Conservation (phyloP, 2,888 invertebrate genomes). For the Leucania comma region DNA sequence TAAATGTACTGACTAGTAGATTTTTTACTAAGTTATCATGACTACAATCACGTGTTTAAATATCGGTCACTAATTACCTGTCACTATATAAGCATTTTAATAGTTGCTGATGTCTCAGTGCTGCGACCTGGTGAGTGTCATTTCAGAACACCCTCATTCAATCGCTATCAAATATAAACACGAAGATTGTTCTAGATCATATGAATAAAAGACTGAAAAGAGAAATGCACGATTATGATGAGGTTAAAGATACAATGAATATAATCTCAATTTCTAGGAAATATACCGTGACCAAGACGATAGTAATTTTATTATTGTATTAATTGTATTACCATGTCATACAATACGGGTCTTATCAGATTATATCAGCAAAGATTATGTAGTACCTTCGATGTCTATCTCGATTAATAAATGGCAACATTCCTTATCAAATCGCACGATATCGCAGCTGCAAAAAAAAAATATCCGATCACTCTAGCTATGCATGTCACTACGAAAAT, state of each 20-base stretch:
- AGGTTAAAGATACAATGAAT: neutral
- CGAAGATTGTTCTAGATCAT: neutral
- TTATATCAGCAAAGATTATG: conserved; percentile 10
- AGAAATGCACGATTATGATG: neutral
- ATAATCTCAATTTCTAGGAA: conserved; percentile 15
- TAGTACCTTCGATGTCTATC: neutral
- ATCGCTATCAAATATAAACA: neutral
- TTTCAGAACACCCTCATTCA: too few species aligned
- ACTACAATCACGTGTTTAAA: too few species aligned
- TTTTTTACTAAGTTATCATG: too few species aligned
- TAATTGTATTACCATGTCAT: conserved; percentile 18
- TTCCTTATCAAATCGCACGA: conserved; percentile 9
- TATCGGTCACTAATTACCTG: too few species aligned
- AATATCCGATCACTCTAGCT: neutral
- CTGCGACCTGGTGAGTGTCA: too few species aligned
- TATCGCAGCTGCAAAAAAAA: neutral
- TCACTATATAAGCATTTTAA: too few species aligned
- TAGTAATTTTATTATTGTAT: conserved; percentile 6
- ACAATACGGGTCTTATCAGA: conserved; percentile 10
- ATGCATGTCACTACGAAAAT: neutral
- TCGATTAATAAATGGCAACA: conserved; percentile 8
- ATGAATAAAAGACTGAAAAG: neutral
- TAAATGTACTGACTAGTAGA: too few species aligned
- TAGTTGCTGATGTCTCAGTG: too few species aligned
- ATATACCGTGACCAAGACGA: neutral